Evolutionary conservation across 2,888 invertebrate genomes (phyloP).

Genomic region (Cantharis rufa): DNA sequence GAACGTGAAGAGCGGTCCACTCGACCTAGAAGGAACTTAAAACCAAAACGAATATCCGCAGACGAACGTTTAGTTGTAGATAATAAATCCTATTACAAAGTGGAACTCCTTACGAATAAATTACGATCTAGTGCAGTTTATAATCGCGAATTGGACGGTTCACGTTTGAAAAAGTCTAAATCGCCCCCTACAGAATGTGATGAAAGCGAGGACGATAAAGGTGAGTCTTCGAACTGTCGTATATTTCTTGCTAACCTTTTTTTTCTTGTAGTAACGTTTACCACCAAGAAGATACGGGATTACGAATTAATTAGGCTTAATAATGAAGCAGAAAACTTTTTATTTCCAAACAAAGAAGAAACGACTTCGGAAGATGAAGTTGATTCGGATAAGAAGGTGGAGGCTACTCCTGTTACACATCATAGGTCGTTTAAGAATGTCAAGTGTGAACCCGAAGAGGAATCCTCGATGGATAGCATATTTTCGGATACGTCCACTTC

Average conservation of each 20-base stretch:
- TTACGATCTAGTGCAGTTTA: constrained; percentile 61
- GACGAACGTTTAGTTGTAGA: constrained; percentile 62
- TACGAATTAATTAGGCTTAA: constrained; percentile 77
- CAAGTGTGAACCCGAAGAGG: constrained; percentile 24
- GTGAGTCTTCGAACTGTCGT: neutral
- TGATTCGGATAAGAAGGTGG: constrained; percentile 45
- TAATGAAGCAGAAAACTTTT: constrained; percentile 85
- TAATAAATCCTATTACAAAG: constrained; percentile 67
- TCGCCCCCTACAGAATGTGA: constrained; percentile 26
- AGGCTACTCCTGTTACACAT: constrained; percentile 3
- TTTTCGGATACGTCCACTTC: constrained; percentile 40
- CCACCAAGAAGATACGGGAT: constrained; percentile 73
- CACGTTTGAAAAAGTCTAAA: constrained; percentile 25
- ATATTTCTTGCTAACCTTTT: neutral
- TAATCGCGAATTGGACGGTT: constrained; percentile 25
- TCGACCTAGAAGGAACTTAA: constrained; percentile 48
- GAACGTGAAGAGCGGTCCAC: constrained; percentile 49
- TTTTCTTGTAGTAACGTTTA: constrained; percentile 63
- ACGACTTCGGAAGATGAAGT: constrained; percentile 62
- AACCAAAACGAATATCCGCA: constrained; percentile 51
- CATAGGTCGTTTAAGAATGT: constrained; percentile 6
- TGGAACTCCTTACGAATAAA: constrained; percentile 72
- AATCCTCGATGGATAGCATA: constrained; percentile 47
- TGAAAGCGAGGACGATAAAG: constrained; percentile 41
- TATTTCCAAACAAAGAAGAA: constrained; percentile 76